Conservation (phyloP, 2,797 vertebrate species). For the Ciconia nigra region DNA sequence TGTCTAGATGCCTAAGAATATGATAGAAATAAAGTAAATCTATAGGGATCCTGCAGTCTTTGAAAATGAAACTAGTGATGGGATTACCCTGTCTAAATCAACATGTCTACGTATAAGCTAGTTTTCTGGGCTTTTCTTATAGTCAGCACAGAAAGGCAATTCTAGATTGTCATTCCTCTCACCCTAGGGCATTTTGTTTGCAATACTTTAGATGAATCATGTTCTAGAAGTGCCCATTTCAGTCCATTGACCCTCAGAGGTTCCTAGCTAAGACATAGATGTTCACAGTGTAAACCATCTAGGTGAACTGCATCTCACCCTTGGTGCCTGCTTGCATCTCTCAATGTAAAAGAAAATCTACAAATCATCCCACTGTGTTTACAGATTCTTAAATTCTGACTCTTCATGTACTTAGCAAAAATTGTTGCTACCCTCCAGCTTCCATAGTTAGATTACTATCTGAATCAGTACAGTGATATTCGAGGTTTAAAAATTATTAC, state of each 20-base stretch:
- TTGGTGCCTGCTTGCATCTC: not conserved
- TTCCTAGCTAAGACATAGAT: not conserved
- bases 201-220: not conserved
- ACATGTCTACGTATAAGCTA: not conserved
- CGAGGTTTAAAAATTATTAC: not conserved
- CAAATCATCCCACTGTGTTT: not conserved
- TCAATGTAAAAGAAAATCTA: not conserved
- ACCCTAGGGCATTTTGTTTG: not conserved
- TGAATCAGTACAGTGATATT: not conserved
- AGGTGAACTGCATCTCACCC: not conserved
- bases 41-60: not conserved
- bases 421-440: not conserved
- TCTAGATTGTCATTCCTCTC: not conserved
- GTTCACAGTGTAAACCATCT: not conserved
- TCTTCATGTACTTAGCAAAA: not conserved
- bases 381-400: not conserved
- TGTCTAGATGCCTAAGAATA: not conserved
- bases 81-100: not conserved
- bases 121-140: not conserved
- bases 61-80: not conserved
- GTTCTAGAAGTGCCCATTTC: not conserved
- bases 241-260: not conserved
- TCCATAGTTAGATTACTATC: not conserved
- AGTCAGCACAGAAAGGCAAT: not conserved
- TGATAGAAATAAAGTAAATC: not conserved